phyloP scores from a whole-genome alignment of 1,140 invertebrate genomes.

The Drosophila varians region DNA sequence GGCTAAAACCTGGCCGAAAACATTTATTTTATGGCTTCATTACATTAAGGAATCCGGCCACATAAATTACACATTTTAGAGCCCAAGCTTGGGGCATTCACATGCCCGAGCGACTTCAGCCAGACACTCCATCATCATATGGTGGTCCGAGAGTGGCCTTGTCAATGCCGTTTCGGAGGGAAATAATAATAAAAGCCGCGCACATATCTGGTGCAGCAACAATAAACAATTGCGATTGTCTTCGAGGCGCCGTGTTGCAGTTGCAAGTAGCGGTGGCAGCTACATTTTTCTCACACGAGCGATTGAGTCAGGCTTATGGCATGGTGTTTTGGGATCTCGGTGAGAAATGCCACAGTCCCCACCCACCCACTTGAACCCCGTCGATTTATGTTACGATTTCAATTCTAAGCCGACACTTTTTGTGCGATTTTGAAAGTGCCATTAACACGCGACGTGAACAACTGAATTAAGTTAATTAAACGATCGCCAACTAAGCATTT shows the following conservation, averaged over 20 bases:
- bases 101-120: conserved; percentile 3
- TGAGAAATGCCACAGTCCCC: conserved; percentile 38
- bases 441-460: conserved; percentile 55
- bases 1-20: neutral
- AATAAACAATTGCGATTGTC: conserved; percentile 74
- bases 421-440: conserved; percentile 53
- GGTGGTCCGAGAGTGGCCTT: conserved; percentile 55
- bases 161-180: conserved; percentile 71
- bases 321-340: conserved; percentile 13
- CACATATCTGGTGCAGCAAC: conserved; percentile 65
- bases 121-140: conserved; percentile 35
- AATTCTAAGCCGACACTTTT: conserved; percentile 9
- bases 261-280: conserved; percentile 28
- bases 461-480: conserved; percentile 69
- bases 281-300: conserved; percentile 60
- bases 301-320: conserved; percentile 44
- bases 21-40: neutral
- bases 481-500: conserved; percentile 25
- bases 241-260: conserved; percentile 12
- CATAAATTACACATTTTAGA: conserved; percentile 51
- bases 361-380: conserved; percentile 30
- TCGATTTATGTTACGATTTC: conserved; percentile 41
- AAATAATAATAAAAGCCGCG: conserved; percentile 71
- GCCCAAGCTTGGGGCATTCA: conserved; percentile 27
- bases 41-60: conserved; percentile 36